phyloP scores from a whole-genome alignment of 2,113 vertebrate species.

The Anthoscopus minutus region DNA sequence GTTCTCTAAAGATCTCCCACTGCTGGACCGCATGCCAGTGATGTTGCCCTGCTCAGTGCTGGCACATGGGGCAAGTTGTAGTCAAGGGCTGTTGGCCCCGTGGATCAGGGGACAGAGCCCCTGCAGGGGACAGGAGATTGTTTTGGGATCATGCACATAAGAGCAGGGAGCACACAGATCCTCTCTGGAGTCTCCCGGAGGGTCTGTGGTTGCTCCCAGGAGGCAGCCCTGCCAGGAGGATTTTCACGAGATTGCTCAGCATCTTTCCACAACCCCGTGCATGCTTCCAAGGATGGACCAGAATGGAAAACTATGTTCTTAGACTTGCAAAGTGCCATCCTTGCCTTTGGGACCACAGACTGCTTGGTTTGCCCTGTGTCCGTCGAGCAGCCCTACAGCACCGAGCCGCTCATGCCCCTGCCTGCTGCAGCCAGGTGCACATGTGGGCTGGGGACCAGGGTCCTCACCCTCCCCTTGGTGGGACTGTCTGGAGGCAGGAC shows the following conservation, averaged over 20 bases:
- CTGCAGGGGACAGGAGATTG: not conserved
- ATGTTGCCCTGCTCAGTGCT: rapidly evolving
- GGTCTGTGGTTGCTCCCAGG: not conserved
- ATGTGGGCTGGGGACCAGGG: rapidly evolving
- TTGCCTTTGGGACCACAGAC: not conserved
- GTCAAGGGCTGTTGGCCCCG: not conserved
- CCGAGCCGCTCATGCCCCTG: not conserved
- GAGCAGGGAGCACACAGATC: not conserved
- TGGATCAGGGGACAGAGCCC: rapidly evolving
- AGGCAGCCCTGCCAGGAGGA: not conserved
- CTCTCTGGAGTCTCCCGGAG: rapidly evolving
- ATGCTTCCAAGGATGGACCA: not conserved
- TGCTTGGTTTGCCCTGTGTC: rapidly evolving
- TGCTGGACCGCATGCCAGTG: rapidly evolving
- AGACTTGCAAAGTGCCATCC: rapidly evolving
- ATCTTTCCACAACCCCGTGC: rapidly evolving
- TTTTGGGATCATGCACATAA: not conserved
- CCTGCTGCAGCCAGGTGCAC: not conserved
- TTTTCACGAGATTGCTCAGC: not conserved
- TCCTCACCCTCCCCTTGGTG: not conserved
- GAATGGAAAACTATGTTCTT: not conserved
- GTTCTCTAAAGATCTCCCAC: not conserved
- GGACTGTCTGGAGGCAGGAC: not conserved
- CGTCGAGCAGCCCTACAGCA: not conserved
- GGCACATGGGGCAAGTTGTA: not conserved